phyloP scores from a whole-genome alignment of 2,797 vertebrate genomes.

The Lycodopsis pacificus region DNA sequence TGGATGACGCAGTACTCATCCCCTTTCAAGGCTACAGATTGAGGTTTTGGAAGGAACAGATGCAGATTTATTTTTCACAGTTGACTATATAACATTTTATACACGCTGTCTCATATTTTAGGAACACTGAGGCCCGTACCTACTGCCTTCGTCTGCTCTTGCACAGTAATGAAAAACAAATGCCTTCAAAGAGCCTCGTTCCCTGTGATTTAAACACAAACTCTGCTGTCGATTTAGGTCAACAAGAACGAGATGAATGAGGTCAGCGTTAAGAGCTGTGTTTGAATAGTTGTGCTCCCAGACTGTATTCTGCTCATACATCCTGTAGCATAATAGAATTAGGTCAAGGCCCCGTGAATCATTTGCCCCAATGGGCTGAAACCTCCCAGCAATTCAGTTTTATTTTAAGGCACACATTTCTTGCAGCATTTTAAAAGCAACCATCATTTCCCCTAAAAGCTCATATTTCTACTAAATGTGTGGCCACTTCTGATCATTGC shows the following conservation, averaged over 20 bases:
- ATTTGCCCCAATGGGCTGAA: conserved; percentile 64
- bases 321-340: conserved; percentile 72
- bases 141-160: not conserved
- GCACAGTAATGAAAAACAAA: conserved; percentile 1
- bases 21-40: conserved; percentile 1
- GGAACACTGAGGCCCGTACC: not conserved
- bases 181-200: not conserved
- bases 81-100: not conserved
- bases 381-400: conserved; percentile 42
- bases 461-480: not conserved
- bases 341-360: conserved; percentile 79
- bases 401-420: conserved; percentile 19
- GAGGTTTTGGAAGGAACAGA: not conserved
- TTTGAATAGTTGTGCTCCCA: conserved; percentile 42
- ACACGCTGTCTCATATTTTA: not conserved
- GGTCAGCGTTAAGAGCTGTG: conserved; percentile 60
- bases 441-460: not conserved
- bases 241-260: conserved; percentile 34
- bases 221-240: conserved; percentile 51
- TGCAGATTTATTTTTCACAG: not conserved
- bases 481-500: not conserved
- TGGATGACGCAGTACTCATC: conserved; percentile 3
- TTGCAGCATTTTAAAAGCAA: not conserved
- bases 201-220: conserved; percentile 16
- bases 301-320: conserved; percentile 56